Percentiles rank a stretch among this genome's conserved stretches.
These are phyloP conservation scores for Lasioglossum albipes DNA, from an alignment of 1,140 invertebrate species.

Conservation along the genomic window DNA sequence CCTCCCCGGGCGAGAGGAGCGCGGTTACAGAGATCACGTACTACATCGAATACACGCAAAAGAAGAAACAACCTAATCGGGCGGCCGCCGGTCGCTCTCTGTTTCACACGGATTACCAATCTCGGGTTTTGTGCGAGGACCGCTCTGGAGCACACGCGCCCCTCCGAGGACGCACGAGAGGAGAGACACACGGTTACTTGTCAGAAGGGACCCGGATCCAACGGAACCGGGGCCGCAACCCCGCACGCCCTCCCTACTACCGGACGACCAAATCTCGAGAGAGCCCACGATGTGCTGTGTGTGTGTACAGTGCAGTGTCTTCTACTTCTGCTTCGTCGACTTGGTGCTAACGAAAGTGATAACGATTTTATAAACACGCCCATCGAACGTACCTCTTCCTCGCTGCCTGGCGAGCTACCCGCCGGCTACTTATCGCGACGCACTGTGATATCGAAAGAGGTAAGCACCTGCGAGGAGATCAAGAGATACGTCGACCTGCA, in stretches of 20 bases:
- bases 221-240: no score
- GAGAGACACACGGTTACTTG: no score
- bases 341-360: constrained; percentile 71
- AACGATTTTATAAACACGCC: constrained; percentile 24
- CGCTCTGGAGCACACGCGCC: no score
- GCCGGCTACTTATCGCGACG: constrained; percentile 38
- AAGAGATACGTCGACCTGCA: no score
- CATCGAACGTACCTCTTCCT: neutral
- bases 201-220: no score
- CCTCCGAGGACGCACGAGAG: no score
- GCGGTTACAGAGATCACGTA: neutral
- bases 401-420: no score
- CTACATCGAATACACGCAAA: no score
- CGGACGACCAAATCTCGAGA: constrained; percentile 45
- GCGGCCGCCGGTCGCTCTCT: no score
- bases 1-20: constrained; percentile 9
- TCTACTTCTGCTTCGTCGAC: constrained; percentile 71
- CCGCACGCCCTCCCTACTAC: neutral
- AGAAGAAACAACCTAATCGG: no score
- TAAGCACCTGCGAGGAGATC: constrained; percentile 20
- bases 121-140: no score
- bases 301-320: constrained; percentile 78
- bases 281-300: constrained; percentile 75
- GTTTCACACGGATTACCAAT: no score
- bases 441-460: constrained; percentile 43